Evolutionary conservation across 1,140 invertebrate species (phyloP), one percentile per base, ranked within the genome.

Genomic region (Eupristina koningsbergeri): DNA sequence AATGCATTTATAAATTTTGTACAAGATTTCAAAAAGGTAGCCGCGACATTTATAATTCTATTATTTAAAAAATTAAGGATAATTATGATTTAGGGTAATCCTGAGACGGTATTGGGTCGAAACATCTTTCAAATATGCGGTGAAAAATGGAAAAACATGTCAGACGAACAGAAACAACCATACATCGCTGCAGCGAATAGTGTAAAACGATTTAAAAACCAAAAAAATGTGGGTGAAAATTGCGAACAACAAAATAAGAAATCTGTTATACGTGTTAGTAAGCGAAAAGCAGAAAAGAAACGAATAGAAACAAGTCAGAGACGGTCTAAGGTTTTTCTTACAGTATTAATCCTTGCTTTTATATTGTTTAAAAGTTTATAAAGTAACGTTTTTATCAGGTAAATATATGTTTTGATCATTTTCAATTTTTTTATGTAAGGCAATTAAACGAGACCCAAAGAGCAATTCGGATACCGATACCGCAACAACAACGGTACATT

Each of bases 1-100:
- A 91, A 90, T 71, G 85, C 88, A 11, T 90, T 88, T 41, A 75
- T 89, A 31, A 90, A 90, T 77, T 90, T 89, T 83, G 85, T 90
- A 63, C 88, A 89, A 77, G 89, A 90, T 71, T 89, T 87, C n/a
- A 86, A 87, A 29, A 73, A 89, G 85, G 90, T 91, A 87, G 61
- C 19, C 7, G 34, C 29, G 53, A 29, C 53, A 76, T 29, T 69
- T 22, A 29, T 61, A 47, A 75, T 36, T 5, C 17, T 53, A n/a
- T 3, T 15, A 29, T 13, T 64, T 7, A 0, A 58, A 71, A n/a
- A 17, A 61, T 31, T 47, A 58, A 71, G 67, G 2, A 36, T 64
- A 45, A 15, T 9, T 61, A 34, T 8, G 29, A 22, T 77, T 53
- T 19, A 88, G 85, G 76, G 83, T 19, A 64, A 77, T 63, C 71